phyloP scores from a whole-genome alignment of 2,888 invertebrate species.

The Dasysyrphus albostriatus region DNA sequence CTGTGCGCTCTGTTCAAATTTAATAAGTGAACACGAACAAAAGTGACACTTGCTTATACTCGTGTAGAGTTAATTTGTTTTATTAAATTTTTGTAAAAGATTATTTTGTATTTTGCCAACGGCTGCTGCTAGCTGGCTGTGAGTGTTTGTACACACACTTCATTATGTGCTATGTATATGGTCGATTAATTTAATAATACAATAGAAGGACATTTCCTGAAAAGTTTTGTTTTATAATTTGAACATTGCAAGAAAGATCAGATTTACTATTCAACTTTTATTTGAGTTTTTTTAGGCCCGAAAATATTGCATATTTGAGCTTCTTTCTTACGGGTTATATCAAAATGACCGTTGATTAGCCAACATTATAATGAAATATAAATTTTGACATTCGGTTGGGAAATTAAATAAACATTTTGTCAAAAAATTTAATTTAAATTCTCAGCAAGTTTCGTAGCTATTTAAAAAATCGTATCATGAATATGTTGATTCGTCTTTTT shows the following conservation, averaged over 20 bases:
- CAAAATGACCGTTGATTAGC: too few species aligned
- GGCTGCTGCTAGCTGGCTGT: slow-evolving; percentile 25
- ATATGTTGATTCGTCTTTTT: too few species aligned
- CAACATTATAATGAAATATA: too few species aligned
- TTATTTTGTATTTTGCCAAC: slow-evolving; percentile 75
- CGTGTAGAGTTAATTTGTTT: slow-evolving; percentile 56
- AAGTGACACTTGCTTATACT: slow-evolving; percentile 56
- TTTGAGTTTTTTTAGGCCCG: too few species aligned
- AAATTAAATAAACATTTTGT: too few species aligned
- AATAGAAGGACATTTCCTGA: background rate
- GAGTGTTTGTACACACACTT: slow-evolving; percentile 61
- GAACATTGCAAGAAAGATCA: background rate
- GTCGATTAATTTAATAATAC: slow-evolving; percentile 31
- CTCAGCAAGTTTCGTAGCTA: too few species aligned
- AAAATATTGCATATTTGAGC: too few species aligned
- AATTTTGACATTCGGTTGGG: too few species aligned
- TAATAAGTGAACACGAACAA: slow-evolving; percentile 41
- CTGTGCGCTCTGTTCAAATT: background rate
- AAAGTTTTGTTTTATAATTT: background rate
- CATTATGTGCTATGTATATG: slow-evolving; percentile 17
- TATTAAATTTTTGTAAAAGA: slow-evolving; percentile 42
- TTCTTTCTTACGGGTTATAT: too few species aligned
- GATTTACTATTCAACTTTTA: too few species aligned
- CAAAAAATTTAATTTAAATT: too few species aligned
- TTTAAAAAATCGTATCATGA: too few species aligned